Evolutionary conservation across 2,888 invertebrate genomes (phyloP).

Genomic region (Dioctria rufipes): DNA sequence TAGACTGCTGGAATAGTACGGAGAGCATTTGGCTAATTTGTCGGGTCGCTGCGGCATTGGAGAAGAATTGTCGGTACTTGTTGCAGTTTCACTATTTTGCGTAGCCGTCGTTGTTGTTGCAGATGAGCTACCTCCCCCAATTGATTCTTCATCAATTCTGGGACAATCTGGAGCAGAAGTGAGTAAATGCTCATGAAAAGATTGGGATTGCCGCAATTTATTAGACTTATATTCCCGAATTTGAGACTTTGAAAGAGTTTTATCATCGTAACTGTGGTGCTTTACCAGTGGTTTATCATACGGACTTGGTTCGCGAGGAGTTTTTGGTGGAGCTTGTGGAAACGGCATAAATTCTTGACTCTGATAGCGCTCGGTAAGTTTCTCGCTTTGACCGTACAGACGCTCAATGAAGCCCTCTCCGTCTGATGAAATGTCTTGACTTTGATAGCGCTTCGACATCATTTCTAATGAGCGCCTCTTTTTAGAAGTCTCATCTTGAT

Average conservation of each 20-base stretch:
- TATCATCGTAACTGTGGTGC: slow-evolving; percentile 79
- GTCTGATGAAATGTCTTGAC: slow-evolving; percentile 75
- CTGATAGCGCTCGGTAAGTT: slow-evolving; percentile 77
- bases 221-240: slow-evolving; percentile 78
- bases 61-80: slow-evolving; percentile 69
- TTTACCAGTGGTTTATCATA: slow-evolving; percentile 76
- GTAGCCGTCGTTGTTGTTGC: slow-evolving; percentile 72
- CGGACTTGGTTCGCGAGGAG: slow-evolving; percentile 71
- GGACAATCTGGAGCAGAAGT: slow-evolving; percentile 74
- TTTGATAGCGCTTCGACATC: slow-evolving; percentile 75
- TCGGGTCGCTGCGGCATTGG: slow-evolving; percentile 70
- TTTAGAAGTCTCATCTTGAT: slow-evolving; percentile 65
- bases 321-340: slow-evolving; percentile 71
- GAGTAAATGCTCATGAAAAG: slow-evolving; percentile 77
- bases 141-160: slow-evolving; percentile 74
- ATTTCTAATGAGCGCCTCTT: slow-evolving; percentile 73
- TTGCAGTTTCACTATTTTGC: slow-evolving; percentile 74
- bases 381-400: slow-evolving; percentile 76
- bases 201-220: slow-evolving; percentile 77
- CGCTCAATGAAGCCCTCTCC: slow-evolving; percentile 74
- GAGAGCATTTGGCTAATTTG: slow-evolving; percentile 79
- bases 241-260: slow-evolving; percentile 77
- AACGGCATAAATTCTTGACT: slow-evolving; percentile 77
- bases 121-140: slow-evolving; percentile 69
- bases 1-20: slow-evolving; percentile 82